Evolutionary conservation across 1,140 invertebrate species (phyloP), one percentile per base, ranked within the genome.

Genomic region (Rhizoglyphus robini): DNA sequence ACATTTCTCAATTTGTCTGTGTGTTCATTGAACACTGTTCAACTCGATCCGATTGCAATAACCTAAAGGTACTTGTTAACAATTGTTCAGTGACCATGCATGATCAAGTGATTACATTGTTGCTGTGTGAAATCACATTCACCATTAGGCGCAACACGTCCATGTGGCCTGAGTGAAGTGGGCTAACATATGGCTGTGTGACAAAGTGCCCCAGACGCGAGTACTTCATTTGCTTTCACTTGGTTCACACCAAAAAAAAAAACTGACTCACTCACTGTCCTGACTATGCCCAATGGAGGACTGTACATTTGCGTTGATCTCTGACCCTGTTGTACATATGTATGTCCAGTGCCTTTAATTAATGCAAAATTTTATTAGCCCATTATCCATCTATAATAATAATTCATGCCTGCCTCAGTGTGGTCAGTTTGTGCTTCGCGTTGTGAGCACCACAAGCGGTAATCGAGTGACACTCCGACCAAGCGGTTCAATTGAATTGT

Each of bases 331-430:
- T 8, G 23, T 23, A 27, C 51, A 27, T 23, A 25, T n/a, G n/a
- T n/a, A n/a, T 54, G 23, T 32, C 20, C 51, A 27, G 20, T 54
- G 20, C 51, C 51, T 8, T 54, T 11, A 8, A 8, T 54, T 54
- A 23, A 54, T 54, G 51, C 51, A 54, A 54, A 11, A 8, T 54
- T 11, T 54, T 54, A 54, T 8, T 54, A 54, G 51, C 15, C 20
- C 20, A 54, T 54, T 54, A 54, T 54, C 51, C 20, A 54, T 54
- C 51, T 23, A 54, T 54, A n/a, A n/a, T n/a, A n/a, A n/a, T n/a
- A 54, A 46, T 46, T 46, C 41, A 46, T 46, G 15, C 15, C 41
- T 15, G 41, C 15, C 41, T 46, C 41, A 15, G 41, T 46, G 15
- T 46, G n/a, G 41, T 23, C n/a, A n/a, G n/a, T n/a, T n/a, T n/a